Percentiles rank a stretch among this genome's conserved stretches.
These are phyloP conservation scores for Amblyteles armatorius DNA, from an alignment of 2,888 invertebrate genomes.

Conservation along the genomic window DNA sequence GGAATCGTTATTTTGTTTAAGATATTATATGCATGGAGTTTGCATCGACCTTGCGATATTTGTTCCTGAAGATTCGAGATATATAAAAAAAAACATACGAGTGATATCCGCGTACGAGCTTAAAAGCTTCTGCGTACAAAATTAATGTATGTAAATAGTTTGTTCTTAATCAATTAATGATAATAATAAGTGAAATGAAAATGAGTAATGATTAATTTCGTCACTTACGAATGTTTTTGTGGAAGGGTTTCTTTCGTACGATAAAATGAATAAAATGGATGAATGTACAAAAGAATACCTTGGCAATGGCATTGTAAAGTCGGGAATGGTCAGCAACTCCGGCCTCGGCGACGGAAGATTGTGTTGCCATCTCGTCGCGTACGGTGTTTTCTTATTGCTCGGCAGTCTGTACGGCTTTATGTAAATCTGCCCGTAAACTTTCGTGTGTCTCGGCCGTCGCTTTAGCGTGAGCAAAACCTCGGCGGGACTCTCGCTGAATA, in stretches of 20 bases:
- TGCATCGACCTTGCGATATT: no score
- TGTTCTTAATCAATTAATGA: no score
- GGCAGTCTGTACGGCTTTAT: conserved; percentile 91
- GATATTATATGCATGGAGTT: no score
- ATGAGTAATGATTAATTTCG: no score
- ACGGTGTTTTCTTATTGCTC: conserved; percentile 89
- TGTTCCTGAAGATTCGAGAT: no score
- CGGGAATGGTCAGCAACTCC: conserved; percentile 87
- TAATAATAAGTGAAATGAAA: no score
- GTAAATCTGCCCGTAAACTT: conserved; percentile 91
- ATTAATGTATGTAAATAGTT: no score
- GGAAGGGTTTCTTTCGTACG: not conserved
- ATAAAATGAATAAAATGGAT: not conserved
- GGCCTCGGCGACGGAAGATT: conserved; percentile 89
- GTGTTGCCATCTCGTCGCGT: conserved; percentile 88
- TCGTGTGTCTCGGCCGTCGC: conserved; percentile 92
- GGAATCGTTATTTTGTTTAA: no score
- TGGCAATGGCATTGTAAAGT: conserved; percentile 87
- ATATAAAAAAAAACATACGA: no score
- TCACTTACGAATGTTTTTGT: not conserved
- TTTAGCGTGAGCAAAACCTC: conserved; percentile 93
- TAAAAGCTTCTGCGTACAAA: no score
- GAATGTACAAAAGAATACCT: conserved; percentile 81
- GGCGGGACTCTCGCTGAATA: conserved; percentile 91
- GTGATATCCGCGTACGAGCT: no score